A percentile compares a stretch with the other conserved stretches of the same genome.
Evolutionary conservation across 2,888 invertebrate species (phyloP).

Genomic region (Ernsta delagoae): DNA sequence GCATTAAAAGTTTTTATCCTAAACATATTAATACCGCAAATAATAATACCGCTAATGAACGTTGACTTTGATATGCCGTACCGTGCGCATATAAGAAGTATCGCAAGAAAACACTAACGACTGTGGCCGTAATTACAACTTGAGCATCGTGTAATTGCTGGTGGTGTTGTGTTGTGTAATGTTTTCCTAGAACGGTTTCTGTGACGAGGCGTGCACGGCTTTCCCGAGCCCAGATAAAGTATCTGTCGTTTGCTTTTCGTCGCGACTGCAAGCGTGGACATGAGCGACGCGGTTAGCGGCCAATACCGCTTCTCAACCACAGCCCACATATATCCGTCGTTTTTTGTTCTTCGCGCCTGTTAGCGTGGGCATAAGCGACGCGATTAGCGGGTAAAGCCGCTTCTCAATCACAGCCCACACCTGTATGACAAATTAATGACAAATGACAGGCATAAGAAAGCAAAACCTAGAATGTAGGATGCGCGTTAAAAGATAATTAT

Average conservation of each 20-base stretch:
- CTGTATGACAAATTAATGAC: too few relatives aligned
- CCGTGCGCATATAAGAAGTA: not conserved
- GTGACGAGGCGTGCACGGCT: constrained; percentile 22
- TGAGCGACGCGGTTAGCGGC: not conserved
- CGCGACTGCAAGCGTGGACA: not conserved
- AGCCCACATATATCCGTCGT: too few relatives aligned
- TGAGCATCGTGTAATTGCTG: constrained; percentile 32
- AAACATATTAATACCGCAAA: too few relatives aligned
- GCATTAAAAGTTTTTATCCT: not conserved
- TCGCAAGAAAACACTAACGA: constrained; percentile 25
- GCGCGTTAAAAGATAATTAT: too few relatives aligned
- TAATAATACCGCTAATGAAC: constrained; percentile 13
- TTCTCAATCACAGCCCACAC: too few relatives aligned
- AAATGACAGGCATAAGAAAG: too few relatives aligned
- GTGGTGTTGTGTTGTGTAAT: constrained; percentile 23
- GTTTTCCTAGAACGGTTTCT: constrained; percentile 30
- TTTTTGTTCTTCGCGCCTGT: too few relatives aligned
- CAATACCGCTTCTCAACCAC: too few relatives aligned
- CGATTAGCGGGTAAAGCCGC: too few relatives aligned
- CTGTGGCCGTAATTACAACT: constrained; percentile 26
- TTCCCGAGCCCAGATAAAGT: constrained; percentile 4
- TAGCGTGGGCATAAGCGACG: too few relatives aligned
- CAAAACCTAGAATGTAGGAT: too few relatives aligned
- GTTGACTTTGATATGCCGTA: not conserved
- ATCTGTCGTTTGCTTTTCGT: constrained; percentile 11